These are phyloP conservation scores for Drosophila macrospina DNA, from an alignment of 2,888 invertebrate species.

Conservation along the genomic window DNA sequence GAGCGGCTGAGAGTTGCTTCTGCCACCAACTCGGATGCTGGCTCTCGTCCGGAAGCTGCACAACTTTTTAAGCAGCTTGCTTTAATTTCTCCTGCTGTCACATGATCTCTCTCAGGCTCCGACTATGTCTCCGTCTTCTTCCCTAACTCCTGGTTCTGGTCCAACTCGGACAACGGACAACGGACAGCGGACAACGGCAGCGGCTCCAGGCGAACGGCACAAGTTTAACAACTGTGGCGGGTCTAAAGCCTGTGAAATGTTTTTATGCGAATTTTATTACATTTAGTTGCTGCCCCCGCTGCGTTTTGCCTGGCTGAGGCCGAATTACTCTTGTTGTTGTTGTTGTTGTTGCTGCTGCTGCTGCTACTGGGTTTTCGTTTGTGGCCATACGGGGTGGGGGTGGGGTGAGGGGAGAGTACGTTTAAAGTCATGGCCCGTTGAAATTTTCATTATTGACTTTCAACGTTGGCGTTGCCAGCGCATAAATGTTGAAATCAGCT, in stretches of 20 bases:
- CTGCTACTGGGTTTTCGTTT: conserved; percentile 8
- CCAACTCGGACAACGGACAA: background rate
- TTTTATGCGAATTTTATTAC: conserved; percentile 78
- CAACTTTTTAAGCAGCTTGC: conserved; percentile 72
- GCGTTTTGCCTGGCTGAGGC: conserved; percentile 3
- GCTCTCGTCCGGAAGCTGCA: conserved; percentile 62
- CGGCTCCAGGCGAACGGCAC: conserved; percentile 41
- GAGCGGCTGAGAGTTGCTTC: conserved; percentile 27
- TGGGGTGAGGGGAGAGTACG: background rate
- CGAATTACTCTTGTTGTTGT: conserved; percentile 10
- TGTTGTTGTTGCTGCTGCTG: conserved; percentile 9
- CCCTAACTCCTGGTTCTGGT: background rate
- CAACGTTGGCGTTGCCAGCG: conserved; percentile 35
- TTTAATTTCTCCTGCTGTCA: conserved; percentile 60
- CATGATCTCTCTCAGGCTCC: conserved; percentile 48
- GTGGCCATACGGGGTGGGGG: no score
- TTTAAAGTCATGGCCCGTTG: conserved; percentile 50
- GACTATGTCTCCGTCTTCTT: background rate
- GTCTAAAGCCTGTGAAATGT: conserved; percentile 68
- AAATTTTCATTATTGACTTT: conserved; percentile 75
- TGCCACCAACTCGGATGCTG: conserved; percentile 43
- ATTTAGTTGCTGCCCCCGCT: conserved; percentile 56
- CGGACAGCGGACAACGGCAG: background rate
- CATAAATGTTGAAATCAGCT: conserved; percentile 74
- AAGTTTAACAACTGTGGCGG: conserved; percentile 50